Evolutionary conservation across 2,797 vertebrate species (phyloP), one percentile per base, ranked within the genome.

Genomic region (Chanos chanos): DNA sequence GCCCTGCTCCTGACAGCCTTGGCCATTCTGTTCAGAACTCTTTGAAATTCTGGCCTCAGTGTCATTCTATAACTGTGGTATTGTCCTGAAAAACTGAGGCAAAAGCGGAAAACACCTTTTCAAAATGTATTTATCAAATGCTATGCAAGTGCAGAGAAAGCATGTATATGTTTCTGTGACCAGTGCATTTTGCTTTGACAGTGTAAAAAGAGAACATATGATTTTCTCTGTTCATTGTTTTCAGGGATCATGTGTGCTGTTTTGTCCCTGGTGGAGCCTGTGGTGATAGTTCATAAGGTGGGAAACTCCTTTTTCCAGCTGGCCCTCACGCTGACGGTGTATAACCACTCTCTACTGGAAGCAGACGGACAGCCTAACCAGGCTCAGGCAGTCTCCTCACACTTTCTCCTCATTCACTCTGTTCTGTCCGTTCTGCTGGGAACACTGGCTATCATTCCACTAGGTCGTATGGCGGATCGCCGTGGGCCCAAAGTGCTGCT

Each of bases 301-400:
- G 77, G 77, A 9, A 68, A 30, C 24, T 72, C 76, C 1, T 77
- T 80, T 39, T 81, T 74, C 36, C 77, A 78, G 7, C 72, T 72
- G 62, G 77, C 76, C 1, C 65, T 80, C 1, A 70, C 71, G 4
- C 66, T 80, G 67, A 72, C 62, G 1, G 67, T 81, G 4, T 81
- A 80, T 33, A 67, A 70, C 39, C 64, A 61, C 39, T 66, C 72
- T 5, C 69, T 80, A 40, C 64, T 68, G 56, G 53, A 10, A 48
- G 58, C 69, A 13, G 25, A 5, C 16, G 77, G 72, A 8, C 65
- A 68, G 28, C 64, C 59, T 12, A 72, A 77, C 16, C 25, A 25
- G 22, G 77, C 77, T 1, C 79, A 81, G 61, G 54, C 52, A 0
- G 58, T 71, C 30, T 73, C 77, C 33, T 69, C 77, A 8, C 69